Percentiles rank a stretch among this genome's conserved stretches.
phyloP scores from a whole-genome alignment of 2,797 vertebrate genomes.

The Myotis planiceps region DNA sequence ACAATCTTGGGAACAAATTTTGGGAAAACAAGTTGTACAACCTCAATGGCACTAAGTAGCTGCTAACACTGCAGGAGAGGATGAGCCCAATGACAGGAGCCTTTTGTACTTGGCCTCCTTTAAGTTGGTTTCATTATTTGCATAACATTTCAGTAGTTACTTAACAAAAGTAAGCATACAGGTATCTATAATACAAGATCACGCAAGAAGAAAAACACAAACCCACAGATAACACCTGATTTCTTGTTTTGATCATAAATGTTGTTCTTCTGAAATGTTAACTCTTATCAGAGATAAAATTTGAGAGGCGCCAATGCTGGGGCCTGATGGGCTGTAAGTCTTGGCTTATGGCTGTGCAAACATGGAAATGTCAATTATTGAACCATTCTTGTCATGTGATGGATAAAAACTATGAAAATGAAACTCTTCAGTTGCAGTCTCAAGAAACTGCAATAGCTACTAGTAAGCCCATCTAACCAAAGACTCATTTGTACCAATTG shows the following conservation, averaged over 20 bases:
- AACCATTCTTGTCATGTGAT: not conserved
- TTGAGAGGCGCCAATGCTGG: not conserved
- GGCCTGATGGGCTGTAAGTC: not conserved
- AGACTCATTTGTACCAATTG: not conserved
- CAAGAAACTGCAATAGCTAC: not conserved
- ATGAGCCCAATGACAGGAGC: not conserved
- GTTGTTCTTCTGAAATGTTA: constrained; percentile 39
- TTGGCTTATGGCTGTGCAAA: not conserved
- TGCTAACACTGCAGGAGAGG: not conserved
- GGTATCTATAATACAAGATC: not conserved
- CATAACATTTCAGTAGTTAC: not conserved
- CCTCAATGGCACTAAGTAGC: not conserved
- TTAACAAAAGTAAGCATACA: not conserved
- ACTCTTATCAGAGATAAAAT: constrained; percentile 14
- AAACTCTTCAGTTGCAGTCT: not conserved
- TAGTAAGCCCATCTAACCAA: not conserved
- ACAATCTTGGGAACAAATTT: constrained; percentile 22
- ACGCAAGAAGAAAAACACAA: not conserved
- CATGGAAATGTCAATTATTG: not conserved
- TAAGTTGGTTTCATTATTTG: not conserved
- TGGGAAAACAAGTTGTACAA: not conserved
- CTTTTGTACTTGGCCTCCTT: not conserved
- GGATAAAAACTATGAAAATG: not conserved
- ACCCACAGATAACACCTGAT: not conserved
- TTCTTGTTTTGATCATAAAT: not conserved